A percentile compares a stretch with the other conserved stretches of the same genome.
phyloP scores from a whole-genome alignment of 2,888 invertebrate species.

The Tachina lurida region DNA sequence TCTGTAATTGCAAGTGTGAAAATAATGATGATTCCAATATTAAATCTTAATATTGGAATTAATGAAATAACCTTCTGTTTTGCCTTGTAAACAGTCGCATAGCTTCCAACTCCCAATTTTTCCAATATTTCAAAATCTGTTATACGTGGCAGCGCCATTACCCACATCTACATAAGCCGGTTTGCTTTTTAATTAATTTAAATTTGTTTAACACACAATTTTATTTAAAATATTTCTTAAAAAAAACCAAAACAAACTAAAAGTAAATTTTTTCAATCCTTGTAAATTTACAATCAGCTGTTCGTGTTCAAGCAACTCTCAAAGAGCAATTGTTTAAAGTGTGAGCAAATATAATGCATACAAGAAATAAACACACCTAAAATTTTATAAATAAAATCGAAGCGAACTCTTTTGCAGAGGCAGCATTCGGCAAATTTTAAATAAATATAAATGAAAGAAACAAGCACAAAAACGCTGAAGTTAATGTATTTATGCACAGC shows the following conservation, averaged over 20 bases:
- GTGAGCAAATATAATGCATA: not conserved
- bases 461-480: too few species aligned
- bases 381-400: too few species aligned
- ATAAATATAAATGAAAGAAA: too few species aligned
- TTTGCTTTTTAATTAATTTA: slow-evolving; percentile 7
- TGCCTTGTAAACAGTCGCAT: slow-evolving; percentile 93
- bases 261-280: slow-evolving; percentile 27
- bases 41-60: not conserved
- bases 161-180: slow-evolving; percentile 15
- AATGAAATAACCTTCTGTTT: slow-evolving; percentile 78
- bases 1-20: slow-evolving; percentile 83
- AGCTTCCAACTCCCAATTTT: slow-evolving; percentile 91
- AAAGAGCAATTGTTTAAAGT: not conserved
- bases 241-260: slow-evolving; percentile 61
- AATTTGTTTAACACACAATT: slow-evolving; percentile 1
- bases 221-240: slow-evolving; percentile 36
- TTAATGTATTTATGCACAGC: too few species aligned
- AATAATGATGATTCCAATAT: slow-evolving; percentile 79
- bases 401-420: too few species aligned
- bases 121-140: slow-evolving; percentile 88
- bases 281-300: slow-evolving; percentile 32
- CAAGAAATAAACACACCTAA: too few species aligned
- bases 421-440: too few species aligned
- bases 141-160: slow-evolving; percentile 82
- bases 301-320: slow-evolving; percentile 8